Evolutionary conservation across 2,888 invertebrate species (phyloP).

Genomic region (Drosophila sordidula): DNA sequence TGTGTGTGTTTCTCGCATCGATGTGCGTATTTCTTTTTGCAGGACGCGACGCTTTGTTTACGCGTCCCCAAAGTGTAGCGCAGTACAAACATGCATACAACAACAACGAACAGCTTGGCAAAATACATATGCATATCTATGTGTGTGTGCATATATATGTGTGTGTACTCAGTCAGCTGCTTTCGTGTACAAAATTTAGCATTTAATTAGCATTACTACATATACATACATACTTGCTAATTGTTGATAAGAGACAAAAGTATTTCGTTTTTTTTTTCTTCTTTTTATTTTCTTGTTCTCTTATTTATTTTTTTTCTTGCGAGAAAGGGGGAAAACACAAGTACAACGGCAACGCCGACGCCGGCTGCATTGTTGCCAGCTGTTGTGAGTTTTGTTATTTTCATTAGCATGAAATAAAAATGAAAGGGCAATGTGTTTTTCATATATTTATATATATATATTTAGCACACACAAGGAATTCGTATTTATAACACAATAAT

Average conservation of each 20-base stretch:
- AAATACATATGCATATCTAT: slow-evolving; percentile 2
- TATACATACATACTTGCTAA: slow-evolving; percentile 27
- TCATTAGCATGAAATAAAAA: background rate
- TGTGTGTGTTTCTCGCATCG: slow-evolving; percentile 1
- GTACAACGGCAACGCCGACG: slow-evolving; percentile 23
- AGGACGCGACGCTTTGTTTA: slow-evolving; percentile 51
- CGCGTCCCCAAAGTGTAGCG: slow-evolving; percentile 42
- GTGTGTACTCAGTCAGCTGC: slow-evolving; percentile 34
- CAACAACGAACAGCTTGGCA: background rate
- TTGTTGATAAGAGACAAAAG: slow-evolving; percentile 51
- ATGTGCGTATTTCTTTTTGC: slow-evolving; percentile 48
- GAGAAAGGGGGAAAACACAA: slow-evolving; percentile 16
- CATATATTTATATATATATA: background rate
- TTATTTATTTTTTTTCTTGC: slow-evolving; percentile 17
- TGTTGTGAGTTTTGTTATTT: slow-evolving; percentile 24
- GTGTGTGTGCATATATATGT: background rate
- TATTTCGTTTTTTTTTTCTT: slow-evolving; percentile 9
- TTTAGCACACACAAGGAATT: no score
- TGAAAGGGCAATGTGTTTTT: slow-evolving; percentile 34
- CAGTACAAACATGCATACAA: slow-evolving; percentile 9
- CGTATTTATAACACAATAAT: slow-evolving; percentile 1
- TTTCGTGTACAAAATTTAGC: slow-evolving; percentile 41
- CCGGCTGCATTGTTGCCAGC: slow-evolving; percentile 33
- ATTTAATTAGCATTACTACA: slow-evolving; percentile 19
- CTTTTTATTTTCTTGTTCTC: slow-evolving; percentile 14